phyloP scores from a whole-genome alignment of 2,888 invertebrate species.

The Hymenopus coronatus region DNA sequence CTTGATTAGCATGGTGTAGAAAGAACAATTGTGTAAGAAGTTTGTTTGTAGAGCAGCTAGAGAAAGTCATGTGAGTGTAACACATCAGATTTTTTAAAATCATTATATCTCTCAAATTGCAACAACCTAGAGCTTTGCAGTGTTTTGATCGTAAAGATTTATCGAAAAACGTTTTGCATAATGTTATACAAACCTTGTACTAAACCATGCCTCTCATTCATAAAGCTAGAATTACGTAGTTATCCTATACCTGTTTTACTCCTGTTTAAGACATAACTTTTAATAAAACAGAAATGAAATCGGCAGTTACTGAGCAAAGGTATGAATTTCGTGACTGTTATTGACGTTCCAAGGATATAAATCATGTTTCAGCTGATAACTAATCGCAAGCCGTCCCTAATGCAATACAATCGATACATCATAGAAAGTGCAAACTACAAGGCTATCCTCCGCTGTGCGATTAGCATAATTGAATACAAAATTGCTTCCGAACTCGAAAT shows the following conservation, averaged over 20 bases:
- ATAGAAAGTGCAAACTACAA: not conserved
- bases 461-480: not conserved
- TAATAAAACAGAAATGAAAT: not conserved
- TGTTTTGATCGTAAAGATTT: too few species aligned
- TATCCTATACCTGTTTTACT: not conserved
- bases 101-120: too few species aligned
- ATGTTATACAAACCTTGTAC: too few species aligned
- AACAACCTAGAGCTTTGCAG: too few species aligned
- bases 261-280: not conserved
- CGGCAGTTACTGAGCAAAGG: not conserved
- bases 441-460: not conserved
- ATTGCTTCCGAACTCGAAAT: not conserved
- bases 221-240: too few species aligned
- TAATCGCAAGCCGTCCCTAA: not conserved
- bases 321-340: not conserved
- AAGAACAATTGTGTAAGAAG: too few species aligned
- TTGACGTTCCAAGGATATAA: not conserved
- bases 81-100: too few species aligned
- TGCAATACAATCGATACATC: not conserved
- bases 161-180: too few species aligned
- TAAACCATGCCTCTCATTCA: too few species aligned
- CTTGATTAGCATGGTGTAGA: too few species aligned
- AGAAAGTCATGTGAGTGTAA: too few species aligned
- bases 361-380: not conserved
- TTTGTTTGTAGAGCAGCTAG: too few species aligned